phyloP scores from a whole-genome alignment of 2,113 vertebrate genomes.

The Acinonyx jubatus region DNA sequence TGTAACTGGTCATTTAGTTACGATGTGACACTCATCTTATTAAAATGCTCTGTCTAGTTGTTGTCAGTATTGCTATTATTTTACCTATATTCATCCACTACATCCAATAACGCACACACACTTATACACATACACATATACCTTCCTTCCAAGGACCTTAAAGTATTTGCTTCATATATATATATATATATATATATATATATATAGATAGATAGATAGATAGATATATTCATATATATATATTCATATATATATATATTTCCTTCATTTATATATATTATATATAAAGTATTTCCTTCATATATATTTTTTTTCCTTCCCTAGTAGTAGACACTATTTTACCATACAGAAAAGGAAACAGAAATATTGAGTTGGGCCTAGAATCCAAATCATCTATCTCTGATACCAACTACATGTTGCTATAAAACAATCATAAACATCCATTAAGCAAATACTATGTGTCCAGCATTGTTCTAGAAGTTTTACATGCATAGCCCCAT shows the following conservation, averaged over 20 bases:
- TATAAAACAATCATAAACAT: not conserved
- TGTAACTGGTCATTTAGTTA: not conserved
- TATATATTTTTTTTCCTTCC: not conserved
- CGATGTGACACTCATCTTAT: not conserved
- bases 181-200: too few relatives aligned
- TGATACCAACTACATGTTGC: not conserved
- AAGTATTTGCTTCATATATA: not conserved
- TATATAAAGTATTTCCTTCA: not conserved
- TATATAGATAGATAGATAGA: too few relatives aligned
- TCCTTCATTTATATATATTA: too few relatives aligned
- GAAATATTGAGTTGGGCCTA: not conserved
- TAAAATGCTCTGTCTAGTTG: not conserved
- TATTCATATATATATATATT: too few relatives aligned
- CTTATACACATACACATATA: not conserved
- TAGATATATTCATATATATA: too few relatives aligned
- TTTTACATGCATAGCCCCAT: not conserved
- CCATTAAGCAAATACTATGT: not conserved
- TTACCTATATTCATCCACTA: not conserved
- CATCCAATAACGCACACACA: not conserved
- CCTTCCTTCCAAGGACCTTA: not conserved
- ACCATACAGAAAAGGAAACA: not conserved
- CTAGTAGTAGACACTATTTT: not conserved
- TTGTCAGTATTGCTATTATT: not conserved
- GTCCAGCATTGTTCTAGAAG: not conserved
- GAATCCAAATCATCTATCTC: not conserved